A percentile compares a stretch with the other conserved stretches of the same genome.
These are phyloP conservation scores for Eristalis pertinax DNA, from an alignment of 2,888 invertebrate genomes.

Conservation along the genomic window DNA sequence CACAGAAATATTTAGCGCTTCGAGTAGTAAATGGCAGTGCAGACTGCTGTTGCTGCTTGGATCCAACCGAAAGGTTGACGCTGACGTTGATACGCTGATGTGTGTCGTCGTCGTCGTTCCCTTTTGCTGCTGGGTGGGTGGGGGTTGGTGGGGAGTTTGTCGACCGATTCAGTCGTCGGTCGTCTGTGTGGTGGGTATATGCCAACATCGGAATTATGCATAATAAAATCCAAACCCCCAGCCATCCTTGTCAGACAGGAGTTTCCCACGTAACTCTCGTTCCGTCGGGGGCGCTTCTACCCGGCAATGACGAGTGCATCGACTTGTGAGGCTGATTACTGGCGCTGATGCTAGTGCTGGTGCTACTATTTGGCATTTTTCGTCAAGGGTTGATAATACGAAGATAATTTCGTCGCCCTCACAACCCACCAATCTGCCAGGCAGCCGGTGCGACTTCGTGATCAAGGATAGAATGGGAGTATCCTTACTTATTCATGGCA, in stretches of 20 bases:
- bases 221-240: conserved; percentile 51
- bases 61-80: conserved; percentile 26
- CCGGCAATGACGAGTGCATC: conserved; percentile 79
- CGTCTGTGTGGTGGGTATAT: conserved; percentile 28
- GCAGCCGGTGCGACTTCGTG: conserved; percentile 5
- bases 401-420: conserved; percentile 68
- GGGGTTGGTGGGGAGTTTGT: no score
- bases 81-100: conserved; percentile 22
- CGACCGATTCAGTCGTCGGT: conserved; percentile 56
- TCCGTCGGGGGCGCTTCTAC: conserved; percentile 35
- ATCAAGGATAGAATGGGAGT: conserved; percentile 26
- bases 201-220: conserved; percentile 69
- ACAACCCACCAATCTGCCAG: conserved; percentile 1
- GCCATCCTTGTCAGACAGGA: conserved; percentile 56
- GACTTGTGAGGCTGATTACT: conserved; percentile 76
- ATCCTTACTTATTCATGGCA: conserved; percentile 73
- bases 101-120: conserved; percentile 19
- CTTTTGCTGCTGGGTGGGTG: no score
- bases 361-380: conserved; percentile 64
- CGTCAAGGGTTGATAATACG: conserved; percentile 73
- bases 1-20: conserved; percentile 55
- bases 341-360: not conserved
- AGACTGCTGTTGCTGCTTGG: not conserved
- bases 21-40: conserved; percentile 45
- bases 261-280: conserved; percentile 72